A percentile compares a stretch with the other conserved stretches of the same genome.
phyloP scores from a whole-genome alignment of 64 coral and sea anemone genomes.

The Porites australiensis region DNA sequence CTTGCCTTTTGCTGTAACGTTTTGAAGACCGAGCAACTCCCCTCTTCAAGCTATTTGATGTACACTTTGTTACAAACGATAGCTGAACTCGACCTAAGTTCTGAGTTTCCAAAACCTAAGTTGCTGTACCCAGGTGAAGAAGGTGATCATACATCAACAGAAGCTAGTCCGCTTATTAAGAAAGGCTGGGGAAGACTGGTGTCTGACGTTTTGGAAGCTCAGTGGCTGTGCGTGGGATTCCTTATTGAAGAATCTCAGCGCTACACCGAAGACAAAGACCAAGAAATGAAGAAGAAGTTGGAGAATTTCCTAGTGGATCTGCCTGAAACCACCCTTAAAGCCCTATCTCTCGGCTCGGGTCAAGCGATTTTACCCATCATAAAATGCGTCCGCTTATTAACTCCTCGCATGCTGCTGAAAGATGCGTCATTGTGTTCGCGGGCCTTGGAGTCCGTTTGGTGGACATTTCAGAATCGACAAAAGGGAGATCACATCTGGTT shows the following conservation, averaged over 20 bases:
- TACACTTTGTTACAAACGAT: background rate
- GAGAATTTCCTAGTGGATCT: constrained; percentile 7
- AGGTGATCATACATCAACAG: background rate
- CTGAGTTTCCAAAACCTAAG: constrained; percentile 34
- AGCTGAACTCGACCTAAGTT: constrained; percentile 2
- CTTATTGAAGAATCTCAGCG: constrained; percentile 9
- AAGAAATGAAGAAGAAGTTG: background rate
- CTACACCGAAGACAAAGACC: background rate
- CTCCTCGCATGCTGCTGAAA: constrained; percentile 45
- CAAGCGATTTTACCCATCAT: constrained; percentile 62
- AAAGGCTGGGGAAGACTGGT: constrained; percentile 57
- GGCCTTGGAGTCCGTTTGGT: constrained; percentile 75
- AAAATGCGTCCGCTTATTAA: constrained; percentile 66
- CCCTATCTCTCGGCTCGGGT: constrained; percentile 60
- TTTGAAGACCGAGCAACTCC: background rate
- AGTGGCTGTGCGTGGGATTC: constrained; percentile 39
- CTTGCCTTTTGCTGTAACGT: constrained; percentile 1
- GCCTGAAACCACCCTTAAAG: constrained; percentile 65
- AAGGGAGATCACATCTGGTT: constrained; percentile 64
- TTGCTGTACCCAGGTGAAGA: background rate
- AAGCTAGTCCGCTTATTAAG: background rate
- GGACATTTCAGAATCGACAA: constrained; percentile 63
- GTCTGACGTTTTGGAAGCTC: constrained; percentile 49
- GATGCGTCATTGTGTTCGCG: constrained; percentile 48
- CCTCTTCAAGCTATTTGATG: background rate